Evolutionary conservation across 2,888 invertebrate species (phyloP).

Genomic region (Phytoseiulus persimilis): DNA sequence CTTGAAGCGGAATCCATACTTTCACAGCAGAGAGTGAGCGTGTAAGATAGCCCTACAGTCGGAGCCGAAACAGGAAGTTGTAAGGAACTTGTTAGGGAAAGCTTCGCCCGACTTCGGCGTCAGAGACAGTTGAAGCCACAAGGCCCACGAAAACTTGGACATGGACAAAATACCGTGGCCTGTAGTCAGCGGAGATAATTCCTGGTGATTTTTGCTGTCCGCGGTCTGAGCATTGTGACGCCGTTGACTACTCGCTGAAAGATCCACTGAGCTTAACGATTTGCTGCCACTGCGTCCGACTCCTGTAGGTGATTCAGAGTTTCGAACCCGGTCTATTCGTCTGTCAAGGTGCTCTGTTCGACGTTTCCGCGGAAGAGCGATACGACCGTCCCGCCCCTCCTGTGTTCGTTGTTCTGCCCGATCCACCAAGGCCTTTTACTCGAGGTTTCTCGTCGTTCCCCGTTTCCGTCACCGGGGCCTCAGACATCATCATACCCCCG

Average conservation of each 20-base stretch:
- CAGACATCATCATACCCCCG: too few species aligned
- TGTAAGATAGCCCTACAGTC: background rate
- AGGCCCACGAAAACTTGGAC: background rate
- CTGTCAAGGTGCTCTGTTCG: too few species aligned
- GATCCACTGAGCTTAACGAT: background rate
- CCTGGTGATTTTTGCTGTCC: slow-evolving; percentile 27
- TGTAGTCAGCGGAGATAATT: slow-evolving; percentile 30
- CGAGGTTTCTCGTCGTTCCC: too few species aligned
- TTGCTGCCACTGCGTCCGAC: background rate
- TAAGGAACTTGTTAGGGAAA: background rate
- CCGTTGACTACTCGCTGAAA: slow-evolving; percentile 33
- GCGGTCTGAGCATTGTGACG: slow-evolving; percentile 27
- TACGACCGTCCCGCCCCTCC: too few species aligned
- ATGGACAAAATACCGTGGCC: slow-evolving; percentile 32
- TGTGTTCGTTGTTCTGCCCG: too few species aligned
- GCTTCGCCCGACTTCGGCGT: background rate
- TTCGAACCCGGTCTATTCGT: too few species aligned
- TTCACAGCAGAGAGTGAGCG: background rate
- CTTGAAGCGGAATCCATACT: background rate
- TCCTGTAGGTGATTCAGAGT: background rate
- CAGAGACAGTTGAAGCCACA: background rate
- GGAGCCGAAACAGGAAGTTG: background rate
- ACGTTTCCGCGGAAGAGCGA: too few species aligned
- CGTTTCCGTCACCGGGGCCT: too few species aligned
- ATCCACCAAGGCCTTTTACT: too few species aligned